These are phyloP conservation scores for Heliconius ethilla DNA, from an alignment of 2,888 invertebrate genomes.

Conservation along the genomic window DNA sequence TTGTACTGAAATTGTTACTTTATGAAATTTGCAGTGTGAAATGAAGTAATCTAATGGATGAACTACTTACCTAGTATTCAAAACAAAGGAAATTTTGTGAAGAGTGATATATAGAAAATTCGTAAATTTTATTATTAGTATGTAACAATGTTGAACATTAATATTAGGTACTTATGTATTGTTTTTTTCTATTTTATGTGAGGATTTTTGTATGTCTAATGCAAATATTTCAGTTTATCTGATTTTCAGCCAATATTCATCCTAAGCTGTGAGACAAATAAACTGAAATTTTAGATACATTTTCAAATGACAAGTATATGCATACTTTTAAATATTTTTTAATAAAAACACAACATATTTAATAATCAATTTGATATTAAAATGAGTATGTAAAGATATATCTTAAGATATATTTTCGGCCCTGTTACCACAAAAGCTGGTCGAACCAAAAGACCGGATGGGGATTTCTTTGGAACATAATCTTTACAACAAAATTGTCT, in stretches of 20 bases:
- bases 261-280: not conserved
- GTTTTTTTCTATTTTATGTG: not conserved
- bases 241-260: not conserved
- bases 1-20: conserved; percentile 29
- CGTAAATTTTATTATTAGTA: no score
- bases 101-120: not conserved
- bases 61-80: not conserved
- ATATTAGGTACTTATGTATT: not conserved
- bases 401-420: conserved; percentile 41
- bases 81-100: not conserved
- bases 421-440: conserved; percentile 57
- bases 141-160: not conserved
- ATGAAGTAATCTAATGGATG: not conserved
- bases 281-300: not conserved
- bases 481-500: conserved; percentile 80
- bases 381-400: conserved; percentile 1
- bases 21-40: not conserved
- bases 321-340: not conserved
- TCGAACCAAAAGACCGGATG: conserved; percentile 72
- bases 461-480: conserved; percentile 77
- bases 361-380: not conserved
- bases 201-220: not conserved
- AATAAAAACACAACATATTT: not conserved
- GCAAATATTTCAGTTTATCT: not conserved
- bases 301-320: not conserved